Evolutionary conservation across 1,140 invertebrate species (phyloP).

Genomic region (Drosophila littoralis): DNA sequence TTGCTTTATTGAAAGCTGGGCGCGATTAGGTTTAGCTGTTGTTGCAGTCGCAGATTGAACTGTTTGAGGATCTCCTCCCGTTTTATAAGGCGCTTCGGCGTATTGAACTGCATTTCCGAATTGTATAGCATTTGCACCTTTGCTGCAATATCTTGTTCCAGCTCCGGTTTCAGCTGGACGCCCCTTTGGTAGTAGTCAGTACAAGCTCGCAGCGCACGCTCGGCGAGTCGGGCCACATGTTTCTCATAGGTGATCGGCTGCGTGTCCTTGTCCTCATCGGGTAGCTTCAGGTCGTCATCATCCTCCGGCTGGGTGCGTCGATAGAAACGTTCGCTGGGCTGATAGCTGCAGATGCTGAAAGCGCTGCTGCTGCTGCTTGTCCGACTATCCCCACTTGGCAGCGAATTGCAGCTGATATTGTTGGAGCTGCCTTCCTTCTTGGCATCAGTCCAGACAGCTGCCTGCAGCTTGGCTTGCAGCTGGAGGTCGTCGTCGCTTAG

Average conservation of each 20-base stretch:
- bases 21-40: constrained; percentile 29
- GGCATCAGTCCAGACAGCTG: constrained; percentile 35
- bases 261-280: background rate
- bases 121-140: constrained; percentile 7
- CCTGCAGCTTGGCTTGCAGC: constrained; percentile 42
- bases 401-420: constrained; percentile 14
- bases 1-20: constrained; percentile 46
- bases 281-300: background rate
- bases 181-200: constrained; percentile 10
- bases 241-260: constrained; percentile 5
- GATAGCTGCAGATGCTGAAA: constrained; percentile 38
- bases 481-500: constrained; percentile 43
- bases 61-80: constrained; percentile 23
- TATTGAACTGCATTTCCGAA: constrained; percentile 17
- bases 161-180: background rate
- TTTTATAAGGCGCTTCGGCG: constrained; percentile 11
- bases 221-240: constrained; percentile 53
- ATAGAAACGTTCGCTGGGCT: constrained; percentile 49
- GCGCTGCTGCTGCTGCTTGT: constrained; percentile 1
- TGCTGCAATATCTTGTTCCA: constrained; percentile 2
- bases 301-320: constrained; percentile 42
- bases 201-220: constrained; percentile 26
- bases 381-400: background rate
- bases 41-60: constrained; percentile 47
- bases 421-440: constrained; percentile 9